Percentiles rank a stretch among this genome's conserved stretches.
These are phyloP conservation scores for Nansenia antarctica DNA, from an alignment of 2,113 vertebrate species.

Conservation along the genomic window DNA sequence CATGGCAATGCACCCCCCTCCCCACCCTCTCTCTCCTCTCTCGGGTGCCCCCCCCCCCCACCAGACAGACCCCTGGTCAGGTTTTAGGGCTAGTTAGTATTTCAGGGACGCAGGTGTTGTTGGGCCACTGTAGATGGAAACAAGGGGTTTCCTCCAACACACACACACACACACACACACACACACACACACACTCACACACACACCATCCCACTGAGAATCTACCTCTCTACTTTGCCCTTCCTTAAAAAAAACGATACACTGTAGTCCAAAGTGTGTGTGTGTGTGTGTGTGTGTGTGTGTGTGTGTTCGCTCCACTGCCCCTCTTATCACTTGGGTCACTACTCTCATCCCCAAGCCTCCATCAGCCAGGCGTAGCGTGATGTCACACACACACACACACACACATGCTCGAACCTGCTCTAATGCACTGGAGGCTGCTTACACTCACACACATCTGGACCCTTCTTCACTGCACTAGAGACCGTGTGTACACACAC, in stretches of 20 bases:
- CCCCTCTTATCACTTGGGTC: neutral
- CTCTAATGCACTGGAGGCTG: conserved; percentile 54
- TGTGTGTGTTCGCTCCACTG: neutral
- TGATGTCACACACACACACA: conserved; percentile 29
- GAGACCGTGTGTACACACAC: conserved; percentile 9
- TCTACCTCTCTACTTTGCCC: conserved; percentile 70
- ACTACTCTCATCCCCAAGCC: conserved; percentile 1
- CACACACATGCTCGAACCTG: conserved; percentile 47
- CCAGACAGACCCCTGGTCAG: conserved; percentile 45
- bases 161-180: conserved; percentile 4
- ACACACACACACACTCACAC: conserved; percentile 20
- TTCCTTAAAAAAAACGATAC: conserved; percentile 55
- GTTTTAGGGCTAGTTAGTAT: neutral
- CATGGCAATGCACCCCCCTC: neutral
- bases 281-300: conserved; percentile 20
- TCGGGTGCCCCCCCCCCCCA: conserved; percentile 8
- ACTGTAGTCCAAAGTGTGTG: conserved; percentile 61
- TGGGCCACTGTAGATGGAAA: neutral
- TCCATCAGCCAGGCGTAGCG: conserved; percentile 1
- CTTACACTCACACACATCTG: conserved; percentile 37
- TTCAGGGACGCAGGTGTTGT: conserved; percentile 9
- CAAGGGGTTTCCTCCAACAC: neutral
- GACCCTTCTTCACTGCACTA: conserved; percentile 52
- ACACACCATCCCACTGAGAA: conserved; percentile 54
- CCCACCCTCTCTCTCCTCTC: neutral